Base-by-base conservation (phyloP, 2,797 vertebrate species). In the Gambelia wislizenii region DNA sequence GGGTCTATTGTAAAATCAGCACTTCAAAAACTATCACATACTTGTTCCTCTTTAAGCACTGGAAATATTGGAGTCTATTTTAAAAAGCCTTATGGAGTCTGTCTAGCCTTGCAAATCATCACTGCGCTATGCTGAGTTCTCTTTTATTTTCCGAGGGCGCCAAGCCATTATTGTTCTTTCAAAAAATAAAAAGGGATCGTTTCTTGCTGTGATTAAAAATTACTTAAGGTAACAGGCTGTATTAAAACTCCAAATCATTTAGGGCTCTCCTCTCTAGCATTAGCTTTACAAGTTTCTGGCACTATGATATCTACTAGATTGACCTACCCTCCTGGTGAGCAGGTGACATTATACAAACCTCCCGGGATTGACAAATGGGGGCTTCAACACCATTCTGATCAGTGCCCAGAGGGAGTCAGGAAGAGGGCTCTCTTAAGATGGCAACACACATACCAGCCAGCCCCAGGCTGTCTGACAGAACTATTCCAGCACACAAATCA, bases 41-140 rank as follows among this genome's bases (percentile, higher is more conserved):
- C 94, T 91, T 44, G 95, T 87, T 92, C 95, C 92, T 95, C 94
- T 95, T 95, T 94, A 95, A 94, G 95, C 93, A 89, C 80, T 86
- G 89, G 94, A 95, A 92, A 96, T 95, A 93, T 96, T 83, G 91
- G 93, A 94, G 95, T 96, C 95, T 96, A 92, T 95, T 95, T 87
- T 95, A 94, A 95, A 96, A 96, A 30, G 79, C 95, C 94, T 95
- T 83, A 86, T 95, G 95, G 82, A 92, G 92, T 87, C 94, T 92
- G 93, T 91, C 93, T 91, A 94, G 95, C 95, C 95, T 97, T 96
- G 96, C 96, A 97, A 97, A 97, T 97, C 96, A 96, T 95, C 93
- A 3, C 96, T 95, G 94, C 92, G 91, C 94, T 79, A 0, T 80
- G 92, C 81, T 89, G 93, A 91, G 88, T 88, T 92, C 83, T 89